phyloP scores from a whole-genome alignment of 1,140 invertebrate genomes.

The Papilio polytes region DNA sequence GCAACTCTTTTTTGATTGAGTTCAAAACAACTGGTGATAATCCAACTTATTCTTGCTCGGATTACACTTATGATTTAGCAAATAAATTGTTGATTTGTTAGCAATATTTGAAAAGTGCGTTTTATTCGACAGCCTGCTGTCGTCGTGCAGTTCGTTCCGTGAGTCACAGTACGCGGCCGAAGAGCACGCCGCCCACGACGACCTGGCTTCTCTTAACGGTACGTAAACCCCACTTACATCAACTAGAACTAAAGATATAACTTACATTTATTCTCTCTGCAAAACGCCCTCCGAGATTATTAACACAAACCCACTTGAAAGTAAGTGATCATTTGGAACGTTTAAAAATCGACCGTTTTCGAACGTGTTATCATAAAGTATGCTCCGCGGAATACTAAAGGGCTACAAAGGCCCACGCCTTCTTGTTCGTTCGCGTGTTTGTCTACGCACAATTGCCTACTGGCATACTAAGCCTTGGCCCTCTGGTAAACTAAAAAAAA shows the following conservation, averaged over 20 bases:
- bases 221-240: conserved; percentile 57
- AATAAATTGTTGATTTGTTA: too few species aligned
- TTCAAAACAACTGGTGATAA: too few species aligned
- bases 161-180: conserved; percentile 86
- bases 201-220: conserved; percentile 89
- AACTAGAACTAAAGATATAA: not conserved
- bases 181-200: conserved; percentile 76
- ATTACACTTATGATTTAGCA: too few species aligned
- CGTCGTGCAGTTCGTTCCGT: conserved; percentile 93
- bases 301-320: not conserved
- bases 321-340: not conserved
- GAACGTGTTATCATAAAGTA: not conserved
- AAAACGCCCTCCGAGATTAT: not conserved
- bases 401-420: not conserved
- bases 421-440: not conserved
- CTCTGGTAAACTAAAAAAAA: not conserved
- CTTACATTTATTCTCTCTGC: not conserved
- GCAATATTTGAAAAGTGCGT: conserved; percentile 1
- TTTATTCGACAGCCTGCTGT: conserved; percentile 86
- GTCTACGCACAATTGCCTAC: not conserved
- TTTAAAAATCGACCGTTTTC: not conserved
- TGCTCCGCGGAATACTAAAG: not conserved
- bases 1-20: too few species aligned
- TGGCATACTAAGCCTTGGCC: not conserved
- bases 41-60: too few species aligned